Evolutionary conservation across 1,140 invertebrate species (phyloP), one percentile per base, ranked within the genome.

Genomic region (Cydia fagiglandana): DNA sequence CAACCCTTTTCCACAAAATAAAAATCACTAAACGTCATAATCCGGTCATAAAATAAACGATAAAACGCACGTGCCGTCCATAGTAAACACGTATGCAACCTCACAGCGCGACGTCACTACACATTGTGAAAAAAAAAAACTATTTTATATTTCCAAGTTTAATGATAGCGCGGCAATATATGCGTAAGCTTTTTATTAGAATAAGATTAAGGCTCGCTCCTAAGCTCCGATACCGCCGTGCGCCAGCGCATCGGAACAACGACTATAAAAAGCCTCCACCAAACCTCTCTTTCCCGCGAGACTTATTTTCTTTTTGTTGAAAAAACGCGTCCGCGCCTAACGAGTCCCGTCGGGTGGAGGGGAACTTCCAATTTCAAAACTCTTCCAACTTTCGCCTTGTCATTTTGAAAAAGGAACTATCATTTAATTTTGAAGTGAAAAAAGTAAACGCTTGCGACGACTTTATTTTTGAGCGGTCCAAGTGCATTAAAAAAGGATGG

Each of bases 101-200:
- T 84, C 89, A 87, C 87, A 86, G 61, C 81, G 81, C 76, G 81
- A 77, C 77, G 75, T 56, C 74, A 73, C 73, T 56, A 81, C 76
- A 66, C 79, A 75, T 78, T 77, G 79, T 83, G 85, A 88, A 91
- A 89, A 90, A 89, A 89, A 87, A 89, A 90, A 89, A 87, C 80
- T 83, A 83, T 85, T 88, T 80, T 80, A 85, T 86, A 86, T 84
- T 85, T 83, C 68, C 80, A 85, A 81, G 56, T 79, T 78, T 85
- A 89, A 88, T 83, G 83, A 87, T 78, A 86, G 77, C 83, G 82
- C 90, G 89, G 87, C 85, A 86, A 88, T 88, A 87, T 87, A 85
- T 88, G 87, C 90, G 91, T 89, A 77, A 90, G 87, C 89, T 92
- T 91, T 92, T 92, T 91, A 91, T 90, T 88, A 86, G 86, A 91